Evolutionary conservation across 2,113 vertebrate species (phyloP), one percentile per base, ranked within the genome.

Genomic region (Hippoglossus stenolepis): DNA sequence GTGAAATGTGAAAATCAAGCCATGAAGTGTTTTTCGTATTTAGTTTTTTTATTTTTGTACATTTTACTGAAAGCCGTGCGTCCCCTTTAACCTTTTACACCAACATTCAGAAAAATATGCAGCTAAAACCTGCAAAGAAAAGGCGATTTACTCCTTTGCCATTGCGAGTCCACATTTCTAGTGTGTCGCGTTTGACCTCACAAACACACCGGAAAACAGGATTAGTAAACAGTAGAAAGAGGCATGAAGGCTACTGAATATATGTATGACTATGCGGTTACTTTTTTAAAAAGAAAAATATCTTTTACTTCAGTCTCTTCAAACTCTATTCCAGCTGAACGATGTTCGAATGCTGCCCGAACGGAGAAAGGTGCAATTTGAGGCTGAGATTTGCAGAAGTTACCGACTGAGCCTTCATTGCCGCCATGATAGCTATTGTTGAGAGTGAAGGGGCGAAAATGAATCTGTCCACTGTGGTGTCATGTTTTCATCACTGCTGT

Each of bases 31-130:
- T 51, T 51, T 51, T 51, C 47, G 6, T 21, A 23, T 70, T 3
- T 64, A 70, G 24, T 35, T 49, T 56, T 31, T 70, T 59, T 70
- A 31, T 45, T 75, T 45, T 17, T 43, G 40, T 13, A 3, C 40
- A 11, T 51, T 51, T 18, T 6, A 20, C 4, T 51, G 18, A 51
- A 51, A 51, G 47, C 47, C 1, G 47, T 51, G 17, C 10, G 10
- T 11, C 40, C 11, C 11, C 11, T 43, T 43, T 43, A 43, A 11
- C 40, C 40, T 43, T 1, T 43, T 1, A 43, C 40, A 3, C 3
- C 10, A 43, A 43, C 2, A 43, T 13, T 3, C 3, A 2, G 11
- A 13, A 13, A 3, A 43, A 15, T 6, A 20, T 51, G 47, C 18
- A 17, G 6, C 47, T 51, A 20, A 51, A 51, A 15, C 47, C 47